Evolutionary conservation across 2,113 vertebrate genomes (phyloP).

Genomic region (Piprites chloris): DNA sequence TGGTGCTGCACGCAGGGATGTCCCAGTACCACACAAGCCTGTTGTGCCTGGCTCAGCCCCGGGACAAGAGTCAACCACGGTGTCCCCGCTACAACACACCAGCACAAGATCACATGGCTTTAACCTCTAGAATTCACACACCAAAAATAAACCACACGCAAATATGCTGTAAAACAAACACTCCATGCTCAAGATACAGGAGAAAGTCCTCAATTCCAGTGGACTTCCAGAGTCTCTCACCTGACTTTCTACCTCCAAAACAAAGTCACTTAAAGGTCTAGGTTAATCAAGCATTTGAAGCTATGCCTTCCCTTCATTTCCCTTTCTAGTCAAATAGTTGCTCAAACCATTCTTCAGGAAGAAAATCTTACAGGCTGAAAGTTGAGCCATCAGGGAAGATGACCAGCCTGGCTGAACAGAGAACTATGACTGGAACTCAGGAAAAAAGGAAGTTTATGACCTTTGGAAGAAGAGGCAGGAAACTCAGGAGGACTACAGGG

Average conservation of each 20-base stretch:
- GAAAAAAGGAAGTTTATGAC: background rate
- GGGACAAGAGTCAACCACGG: background rate
- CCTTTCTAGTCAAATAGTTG: background rate
- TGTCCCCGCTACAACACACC: background rate
- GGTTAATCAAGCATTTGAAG: background rate
- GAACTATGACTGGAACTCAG: background rate
- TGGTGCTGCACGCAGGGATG: background rate
- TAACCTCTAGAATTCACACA: background rate
- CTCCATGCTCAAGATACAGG: background rate
- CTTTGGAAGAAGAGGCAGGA: background rate
- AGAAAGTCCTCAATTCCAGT: background rate
- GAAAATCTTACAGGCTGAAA: background rate
- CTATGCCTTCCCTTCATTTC: background rate
- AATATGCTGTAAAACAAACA: accelerated
- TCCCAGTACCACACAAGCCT: background rate
- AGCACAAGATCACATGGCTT: background rate
- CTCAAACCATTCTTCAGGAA: background rate
- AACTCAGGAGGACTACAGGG: background rate
- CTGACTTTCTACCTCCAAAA: background rate
- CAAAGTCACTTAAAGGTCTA: background rate
- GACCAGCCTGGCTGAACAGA: background rate
- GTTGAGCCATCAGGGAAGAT: background rate
- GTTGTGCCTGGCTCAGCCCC: background rate
- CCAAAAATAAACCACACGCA: background rate
- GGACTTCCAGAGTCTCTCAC: background rate